Base-by-base conservation (phyloP, 1,140 invertebrate genomes). In the Cotesia typhae region DNA sequence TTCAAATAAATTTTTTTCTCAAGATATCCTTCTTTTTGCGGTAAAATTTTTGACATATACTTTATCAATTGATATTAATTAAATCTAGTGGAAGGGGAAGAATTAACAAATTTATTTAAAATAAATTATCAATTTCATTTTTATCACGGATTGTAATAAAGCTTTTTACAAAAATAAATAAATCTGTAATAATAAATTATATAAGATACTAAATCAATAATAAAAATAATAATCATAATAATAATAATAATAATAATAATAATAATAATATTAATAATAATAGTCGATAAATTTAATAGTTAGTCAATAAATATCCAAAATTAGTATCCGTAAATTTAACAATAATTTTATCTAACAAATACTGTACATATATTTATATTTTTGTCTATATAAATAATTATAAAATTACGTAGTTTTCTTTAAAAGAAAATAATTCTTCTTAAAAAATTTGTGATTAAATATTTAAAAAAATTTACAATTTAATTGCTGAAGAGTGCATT, bases 231-330 rank as follows among this genome's bases (percentile, higher is more conserved):
- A 68, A 59, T 55, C 20, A 41, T 52, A 57, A 38, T 57, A 9
- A 4, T n/a, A 17, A 37, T 17, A 14, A 57, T 57, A 53, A 52
- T 53, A 12, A 59, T 20, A 14, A 14, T 14, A 14, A 0, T 14
- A 14, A 14, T 14, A 14, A 14, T 14, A 14, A 14, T 14, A 14
- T 14, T 14, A 14, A 14, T 14, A 14, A 14, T 14, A 9, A 57
- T 68, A n/a, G 4, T 52, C 47, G 9, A 67, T 41, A 76, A 76
- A 80, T 83, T 80, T 73, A 84, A 85, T 74, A 81, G 79, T 83
- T 82, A 84, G 77, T 84, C 78, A 85, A 87, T 85, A 86, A 86
- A 83, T 83, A 84, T 73, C 52, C 77, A 76, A 67, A 71, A 81
- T 76, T 79, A 78, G 75, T 52, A 68, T 74, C 28, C 67, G 41